Conservation (phyloP, 2,888 invertebrate species). For the Heliothis peltigera region DNA sequence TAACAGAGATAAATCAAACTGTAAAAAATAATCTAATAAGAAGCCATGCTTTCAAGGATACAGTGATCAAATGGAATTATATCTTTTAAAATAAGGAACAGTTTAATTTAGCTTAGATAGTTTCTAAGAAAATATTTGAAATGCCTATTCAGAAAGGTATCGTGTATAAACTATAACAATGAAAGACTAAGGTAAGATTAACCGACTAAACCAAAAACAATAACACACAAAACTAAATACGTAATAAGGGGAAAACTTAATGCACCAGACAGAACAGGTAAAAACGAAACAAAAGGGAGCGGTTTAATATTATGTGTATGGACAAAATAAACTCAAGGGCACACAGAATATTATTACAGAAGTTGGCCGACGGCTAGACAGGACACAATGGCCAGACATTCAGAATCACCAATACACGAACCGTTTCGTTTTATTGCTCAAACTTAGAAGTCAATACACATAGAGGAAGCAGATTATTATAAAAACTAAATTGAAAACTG, state of each 20-base stretch:
- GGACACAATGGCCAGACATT: constrained; percentile 61
- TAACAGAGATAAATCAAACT: constrained; percentile 8
- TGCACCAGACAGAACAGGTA: constrained; percentile 36
- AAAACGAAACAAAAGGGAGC: constrained; percentile 57
- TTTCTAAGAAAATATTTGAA: not conserved
- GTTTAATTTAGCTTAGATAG: not conserved
- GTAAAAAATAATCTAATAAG: constrained; percentile 5
- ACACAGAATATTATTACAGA: constrained; percentile 58
- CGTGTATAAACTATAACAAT: not conserved
- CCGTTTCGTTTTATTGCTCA: constrained; percentile 59
- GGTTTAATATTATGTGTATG: constrained; percentile 45
- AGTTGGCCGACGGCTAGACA: constrained; percentile 60
- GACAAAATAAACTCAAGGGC: constrained; percentile 53
- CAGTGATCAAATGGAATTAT: constrained; percentile 3
- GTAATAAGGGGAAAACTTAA: constrained; percentile 33
- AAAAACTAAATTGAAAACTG: constrained; percentile 62
- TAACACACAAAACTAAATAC: constrained; percentile 19
- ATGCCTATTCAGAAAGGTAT: not conserved
- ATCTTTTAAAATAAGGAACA: not conserved
- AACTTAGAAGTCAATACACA: constrained; percentile 46
- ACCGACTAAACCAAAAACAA: constrained; percentile 7
- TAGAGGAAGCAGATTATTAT: constrained; percentile 46
- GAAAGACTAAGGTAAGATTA: constrained; percentile 14
- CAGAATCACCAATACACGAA: constrained; percentile 50
- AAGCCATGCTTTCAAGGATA: not conserved